Percentiles rank a stretch among this genome's conserved stretches.
Conservation (phyloP, 2,113 vertebrate genomes). For the Pomatorhinus ruficollis region DNA sequence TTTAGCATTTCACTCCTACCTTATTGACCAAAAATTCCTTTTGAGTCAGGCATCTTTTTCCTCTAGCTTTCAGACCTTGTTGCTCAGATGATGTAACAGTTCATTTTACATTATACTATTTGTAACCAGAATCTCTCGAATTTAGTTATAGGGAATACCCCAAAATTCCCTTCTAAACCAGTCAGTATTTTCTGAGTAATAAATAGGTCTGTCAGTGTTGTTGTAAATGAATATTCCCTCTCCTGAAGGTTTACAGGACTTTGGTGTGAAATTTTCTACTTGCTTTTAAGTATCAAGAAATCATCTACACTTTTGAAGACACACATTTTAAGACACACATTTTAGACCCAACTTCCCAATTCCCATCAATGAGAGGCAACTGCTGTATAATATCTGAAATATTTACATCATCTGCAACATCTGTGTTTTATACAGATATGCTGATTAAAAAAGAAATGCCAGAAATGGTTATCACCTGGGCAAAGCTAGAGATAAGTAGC, state of each 20-base stretch:
- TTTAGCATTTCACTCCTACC: background rate
- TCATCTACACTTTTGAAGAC: background rate
- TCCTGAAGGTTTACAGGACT: background rate
- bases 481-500: background rate
- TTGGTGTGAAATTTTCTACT: background rate
- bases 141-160: background rate
- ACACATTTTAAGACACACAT: background rate
- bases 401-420: background rate
- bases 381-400: background rate
- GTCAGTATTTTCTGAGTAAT: background rate
- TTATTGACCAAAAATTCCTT: constrained; percentile 18
- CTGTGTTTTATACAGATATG: background rate
- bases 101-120: background rate
- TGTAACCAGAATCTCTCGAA: background rate
- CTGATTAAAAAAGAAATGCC: background rate
- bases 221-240: background rate
- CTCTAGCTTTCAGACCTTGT: background rate
- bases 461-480: background rate
- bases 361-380: background rate
- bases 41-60: background rate
- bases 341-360: background rate
- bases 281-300: background rate
- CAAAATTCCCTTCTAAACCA: background rate
- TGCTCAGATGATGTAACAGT: background rate
- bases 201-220: background rate